A percentile compares a stretch with the other conserved stretches of the same genome.
phyloP scores from a whole-genome alignment of 1,140 invertebrate genomes.

The Lepidurus arcticus region DNA sequence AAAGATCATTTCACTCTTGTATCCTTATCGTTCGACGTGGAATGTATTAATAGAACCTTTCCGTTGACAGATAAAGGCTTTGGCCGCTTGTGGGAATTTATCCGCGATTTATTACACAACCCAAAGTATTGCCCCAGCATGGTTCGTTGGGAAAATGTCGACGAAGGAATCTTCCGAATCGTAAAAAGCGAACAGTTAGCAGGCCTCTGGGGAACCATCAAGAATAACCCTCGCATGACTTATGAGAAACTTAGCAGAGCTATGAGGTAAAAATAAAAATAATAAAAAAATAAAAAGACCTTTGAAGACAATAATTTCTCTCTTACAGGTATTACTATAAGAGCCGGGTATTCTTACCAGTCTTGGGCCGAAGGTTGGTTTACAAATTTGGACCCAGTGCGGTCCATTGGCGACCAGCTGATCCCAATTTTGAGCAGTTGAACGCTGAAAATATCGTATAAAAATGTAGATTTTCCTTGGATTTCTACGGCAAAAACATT shows the following conservation, averaged over 20 bases:
- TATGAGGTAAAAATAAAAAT: slow-evolving; percentile 63
- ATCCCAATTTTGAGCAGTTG: slow-evolving; percentile 53
- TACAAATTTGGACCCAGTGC: slow-evolving; percentile 80
- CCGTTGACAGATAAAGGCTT: slow-evolving; percentile 50
- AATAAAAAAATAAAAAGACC: slow-evolving; percentile 22
- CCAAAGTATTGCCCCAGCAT: slow-evolving; percentile 68
- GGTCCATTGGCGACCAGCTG: slow-evolving; percentile 62
- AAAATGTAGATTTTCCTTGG: background rate
- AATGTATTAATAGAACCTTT: background rate
- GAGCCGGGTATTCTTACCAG: slow-evolving; percentile 69
- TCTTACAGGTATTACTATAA: slow-evolving; percentile 74
- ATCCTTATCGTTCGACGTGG: background rate
- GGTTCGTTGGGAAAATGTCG: slow-evolving; percentile 82
- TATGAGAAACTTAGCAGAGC: slow-evolving; percentile 89
- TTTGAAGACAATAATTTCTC: slow-evolving; percentile 25
- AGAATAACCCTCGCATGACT: slow-evolving; percentile 85
- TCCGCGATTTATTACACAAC: slow-evolving; percentile 69
- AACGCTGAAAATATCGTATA: background rate
- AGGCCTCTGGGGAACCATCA: slow-evolving; percentile 76
- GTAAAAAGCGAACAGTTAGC: slow-evolving; percentile 85
- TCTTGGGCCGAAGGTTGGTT: slow-evolving; percentile 71
- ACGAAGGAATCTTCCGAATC: slow-evolving; percentile 78
- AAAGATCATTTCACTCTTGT: background rate
- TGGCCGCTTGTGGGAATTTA: slow-evolving; percentile 71
- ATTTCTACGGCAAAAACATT: background rate